Conservation (phyloP, 2,797 vertebrate species). For the Cuculus canorus region DNA sequence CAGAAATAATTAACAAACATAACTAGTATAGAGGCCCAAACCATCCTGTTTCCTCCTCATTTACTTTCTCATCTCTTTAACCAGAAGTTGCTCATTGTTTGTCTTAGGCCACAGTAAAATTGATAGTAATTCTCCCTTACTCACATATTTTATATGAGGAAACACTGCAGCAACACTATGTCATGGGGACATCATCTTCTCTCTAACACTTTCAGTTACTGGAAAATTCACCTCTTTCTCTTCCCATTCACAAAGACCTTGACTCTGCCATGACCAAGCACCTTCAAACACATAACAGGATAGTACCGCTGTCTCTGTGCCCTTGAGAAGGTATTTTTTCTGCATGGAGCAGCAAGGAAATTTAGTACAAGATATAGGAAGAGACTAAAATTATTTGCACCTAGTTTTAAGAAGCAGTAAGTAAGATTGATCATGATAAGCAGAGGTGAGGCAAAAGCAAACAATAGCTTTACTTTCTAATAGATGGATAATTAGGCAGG, state of each 20-base stretch:
- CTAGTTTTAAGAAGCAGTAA: background rate
- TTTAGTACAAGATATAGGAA: background rate
- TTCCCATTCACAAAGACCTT: background rate
- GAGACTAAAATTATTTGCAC: background rate
- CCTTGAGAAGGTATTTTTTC: background rate
- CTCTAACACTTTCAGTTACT: background rate
- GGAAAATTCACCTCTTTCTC: background rate
- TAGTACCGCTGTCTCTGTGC: background rate
- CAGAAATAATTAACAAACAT: background rate
- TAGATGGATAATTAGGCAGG: background rate
- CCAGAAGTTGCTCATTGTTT: background rate
- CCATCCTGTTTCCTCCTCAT: background rate
- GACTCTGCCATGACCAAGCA: background rate
- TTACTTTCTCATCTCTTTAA: background rate
- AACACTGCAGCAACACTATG: background rate
- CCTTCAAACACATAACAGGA: background rate
- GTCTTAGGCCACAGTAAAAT: background rate
- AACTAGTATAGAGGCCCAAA: background rate
- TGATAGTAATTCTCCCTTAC: background rate
- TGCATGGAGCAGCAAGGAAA: background rate
- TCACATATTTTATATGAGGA: background rate
- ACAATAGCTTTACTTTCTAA: background rate
- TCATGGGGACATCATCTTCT: background rate
- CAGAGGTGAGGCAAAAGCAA: background rate
- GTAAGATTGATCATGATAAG: background rate